Evolutionary conservation across 2,888 invertebrate species (phyloP), one percentile per base, ranked within the genome.

Genomic region (Pammene fasciana): DNA sequence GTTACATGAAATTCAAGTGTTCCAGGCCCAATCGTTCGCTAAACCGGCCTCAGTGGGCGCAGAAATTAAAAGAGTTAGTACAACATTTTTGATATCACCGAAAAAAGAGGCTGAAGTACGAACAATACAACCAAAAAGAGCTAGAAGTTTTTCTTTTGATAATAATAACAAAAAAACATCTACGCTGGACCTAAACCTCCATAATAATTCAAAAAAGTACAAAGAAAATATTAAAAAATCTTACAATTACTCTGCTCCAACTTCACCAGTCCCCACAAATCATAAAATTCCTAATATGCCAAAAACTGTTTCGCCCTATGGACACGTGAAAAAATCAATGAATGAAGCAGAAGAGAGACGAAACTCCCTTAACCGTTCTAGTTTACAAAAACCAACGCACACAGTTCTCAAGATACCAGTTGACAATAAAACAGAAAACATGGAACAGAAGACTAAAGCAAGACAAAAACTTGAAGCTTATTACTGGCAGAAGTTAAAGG

Each of bases 401-500:
- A 36, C 11, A n/a, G 43, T 43, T 13, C 16, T 11, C 34, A 64
- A 50, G n/a, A 10, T 43, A 11, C 34, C 56, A 50, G 50, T 50
- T 36, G 48, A 50, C 5, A 52, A 16, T 13, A 36, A 50, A 36
- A 75, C 74, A 67, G 76, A 77, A 8, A 78, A 82, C 45, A 76
- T 78, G 13, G 73, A 73, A 9, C 91, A 93, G 71, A 94, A 94
- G 82, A 92, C 93, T 74, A 93, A 93, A 76, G 94, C 94, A 48
- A 84, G 94, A 11, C 93, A 93, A 77, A 94, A 92, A 79, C 93
- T 94, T 0, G 95, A 95, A 80, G 95, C 94, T 0, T 95, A 94
- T 76, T 95, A 95, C 74, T 95, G 95, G 95, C 94, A 95, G 75
- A 94, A 95, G 79, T 83, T 95, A 66, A 94, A 94, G 79, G 94